Evolutionary conservation across 37 sponge, comb jelly and placozoan genomes (phyloP).

Genomic region (Mnemiopsis leidyi): DNA sequence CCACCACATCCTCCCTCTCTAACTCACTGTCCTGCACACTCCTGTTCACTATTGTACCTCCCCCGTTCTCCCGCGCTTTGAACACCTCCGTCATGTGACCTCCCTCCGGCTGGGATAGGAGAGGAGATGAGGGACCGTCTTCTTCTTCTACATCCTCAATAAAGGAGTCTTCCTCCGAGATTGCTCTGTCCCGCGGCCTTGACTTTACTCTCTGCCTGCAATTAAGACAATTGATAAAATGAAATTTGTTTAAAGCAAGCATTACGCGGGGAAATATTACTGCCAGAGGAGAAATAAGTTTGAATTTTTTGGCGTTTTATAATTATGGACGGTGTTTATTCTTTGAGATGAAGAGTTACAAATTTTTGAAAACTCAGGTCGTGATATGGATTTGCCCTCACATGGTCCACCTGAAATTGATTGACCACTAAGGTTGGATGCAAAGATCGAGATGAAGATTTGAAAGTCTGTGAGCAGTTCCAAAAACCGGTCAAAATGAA

Average conservation of each 20-base stretch:
- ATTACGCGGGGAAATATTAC: neutral
- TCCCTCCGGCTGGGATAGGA: neutral
- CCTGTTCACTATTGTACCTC: neutral
- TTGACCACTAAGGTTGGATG: too few relatives aligned
- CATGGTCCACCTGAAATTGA: too few relatives aligned
- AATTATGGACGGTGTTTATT: too few relatives aligned
- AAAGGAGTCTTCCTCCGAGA: slow-evolving; percentile 47
- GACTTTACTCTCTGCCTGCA: slow-evolving; percentile 30
- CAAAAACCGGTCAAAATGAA: too few relatives aligned
- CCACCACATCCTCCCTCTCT: neutral
- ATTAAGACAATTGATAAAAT: neutral
- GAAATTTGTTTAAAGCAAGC: neutral
- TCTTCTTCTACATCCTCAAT: neutral
- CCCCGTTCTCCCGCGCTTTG: neutral
- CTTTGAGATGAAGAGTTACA: too few relatives aligned
- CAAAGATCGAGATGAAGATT: too few relatives aligned
- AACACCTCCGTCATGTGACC: neutral
- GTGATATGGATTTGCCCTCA: too few relatives aligned
- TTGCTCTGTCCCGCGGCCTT: neutral
- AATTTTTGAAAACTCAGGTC: too few relatives aligned
- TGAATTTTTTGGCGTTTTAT: too few relatives aligned
- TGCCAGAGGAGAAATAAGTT: neutral
- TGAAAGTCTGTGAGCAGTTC: too few relatives aligned
- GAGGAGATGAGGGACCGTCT: neutral
- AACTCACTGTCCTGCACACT: neutral